Evolutionary conservation across 2,113 vertebrate species (phyloP).

Genomic region (Odobenus rosmarus): DNA sequence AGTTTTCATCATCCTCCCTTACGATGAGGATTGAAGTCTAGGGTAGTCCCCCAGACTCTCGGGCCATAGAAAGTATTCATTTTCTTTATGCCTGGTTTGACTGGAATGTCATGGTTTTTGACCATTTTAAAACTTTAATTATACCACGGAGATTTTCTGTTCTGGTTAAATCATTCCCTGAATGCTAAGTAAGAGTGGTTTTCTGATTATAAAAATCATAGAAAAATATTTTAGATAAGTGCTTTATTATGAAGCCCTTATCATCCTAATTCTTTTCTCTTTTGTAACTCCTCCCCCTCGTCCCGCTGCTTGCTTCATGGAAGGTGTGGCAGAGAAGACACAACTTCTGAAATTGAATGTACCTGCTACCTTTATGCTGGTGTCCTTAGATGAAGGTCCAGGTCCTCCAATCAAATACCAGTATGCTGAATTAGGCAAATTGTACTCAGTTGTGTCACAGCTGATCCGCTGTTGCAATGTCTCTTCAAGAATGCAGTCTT

Average conservation of each 20-base stretch:
- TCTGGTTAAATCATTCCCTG: conserved; percentile 41
- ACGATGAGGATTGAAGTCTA: neutral
- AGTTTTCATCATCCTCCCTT: neutral
- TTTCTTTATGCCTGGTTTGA: neutral
- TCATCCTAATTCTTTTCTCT: conserved; percentile 23
- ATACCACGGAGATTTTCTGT: neutral
- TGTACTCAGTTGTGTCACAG: conserved; percentile 98
- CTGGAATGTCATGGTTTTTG: neutral
- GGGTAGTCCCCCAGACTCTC: neutral
- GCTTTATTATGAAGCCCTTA: neutral
- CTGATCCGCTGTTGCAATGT: conserved; percentile 99
- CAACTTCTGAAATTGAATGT: conserved; percentile 97
- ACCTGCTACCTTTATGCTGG: conserved; percentile 99
- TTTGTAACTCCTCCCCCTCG: neutral
- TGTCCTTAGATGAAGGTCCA: conserved; percentile 97
- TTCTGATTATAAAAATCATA: conserved; percentile 30
- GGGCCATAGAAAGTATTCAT: neutral
- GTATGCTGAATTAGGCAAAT: conserved; percentile 98
- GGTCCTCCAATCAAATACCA: conserved; percentile 99
- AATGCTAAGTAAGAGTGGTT: neutral
- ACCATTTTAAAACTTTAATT: neutral
- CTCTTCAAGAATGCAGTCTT: conserved; percentile 97
- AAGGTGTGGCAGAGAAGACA: conserved; percentile 98
- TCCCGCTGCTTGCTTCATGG: neutral
- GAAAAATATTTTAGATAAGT: conserved; percentile 21